These are phyloP conservation scores for Liparis tanakae DNA, from an alignment of 2,797 vertebrate species.

Conservation along the genomic window DNA sequence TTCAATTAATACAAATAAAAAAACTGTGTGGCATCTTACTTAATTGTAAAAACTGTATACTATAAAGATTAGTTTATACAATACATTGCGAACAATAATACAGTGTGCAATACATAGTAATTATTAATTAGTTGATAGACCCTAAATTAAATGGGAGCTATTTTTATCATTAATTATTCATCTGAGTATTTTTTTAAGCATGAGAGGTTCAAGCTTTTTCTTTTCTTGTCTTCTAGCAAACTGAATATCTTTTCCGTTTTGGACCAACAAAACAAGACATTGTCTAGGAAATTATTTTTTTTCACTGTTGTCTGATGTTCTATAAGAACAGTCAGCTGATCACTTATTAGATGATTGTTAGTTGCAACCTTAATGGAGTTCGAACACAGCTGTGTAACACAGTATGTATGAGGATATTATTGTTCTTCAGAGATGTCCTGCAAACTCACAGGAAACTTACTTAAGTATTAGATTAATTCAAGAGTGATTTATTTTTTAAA, in stretches of 20 bases:
- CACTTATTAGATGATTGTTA: neutral
- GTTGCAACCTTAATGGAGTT: neutral
- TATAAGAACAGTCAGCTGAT: neutral
- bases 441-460: constrained; percentile 12
- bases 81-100: too few species aligned
- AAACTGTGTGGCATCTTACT: neutral
- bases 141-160: neutral
- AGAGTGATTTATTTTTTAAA: neutral
- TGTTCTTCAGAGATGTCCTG: neutral
- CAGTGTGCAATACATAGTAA: too few species aligned
- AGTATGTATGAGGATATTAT: neutral
- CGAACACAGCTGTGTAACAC: neutral
- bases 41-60: neutral
- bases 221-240: too few species aligned
- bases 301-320: neutral
- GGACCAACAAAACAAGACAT: too few species aligned
- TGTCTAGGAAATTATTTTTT: too few species aligned
- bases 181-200: too few species aligned
- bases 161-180: too few species aligned
- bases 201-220: too few species aligned
- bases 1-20: neutral
- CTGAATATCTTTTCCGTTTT: too few species aligned
- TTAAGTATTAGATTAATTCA: neutral
- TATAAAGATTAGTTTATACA: neutral
- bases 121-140: neutral